phyloP scores from a whole-genome alignment of 1,140 invertebrate genomes.

The Phymastichus coffea region DNA sequence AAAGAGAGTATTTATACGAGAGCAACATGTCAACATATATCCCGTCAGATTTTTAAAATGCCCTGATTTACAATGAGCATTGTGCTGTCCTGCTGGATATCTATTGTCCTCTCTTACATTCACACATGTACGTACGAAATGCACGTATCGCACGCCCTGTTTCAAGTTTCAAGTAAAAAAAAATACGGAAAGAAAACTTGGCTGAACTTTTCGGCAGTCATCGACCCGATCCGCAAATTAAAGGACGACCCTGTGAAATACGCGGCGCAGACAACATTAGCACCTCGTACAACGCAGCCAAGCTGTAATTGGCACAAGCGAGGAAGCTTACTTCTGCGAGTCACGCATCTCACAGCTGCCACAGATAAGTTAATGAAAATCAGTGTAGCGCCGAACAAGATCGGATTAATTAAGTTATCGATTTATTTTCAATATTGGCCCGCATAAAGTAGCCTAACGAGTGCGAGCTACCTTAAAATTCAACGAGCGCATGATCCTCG shows the following conservation, averaged over 20 bases:
- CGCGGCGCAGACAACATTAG: slow-evolving; percentile 11
- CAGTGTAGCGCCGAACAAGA: slow-evolving; percentile 31
- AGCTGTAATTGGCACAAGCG: slow-evolving; percentile 18
- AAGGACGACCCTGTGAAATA: slow-evolving; percentile 3
- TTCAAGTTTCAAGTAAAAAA: no score
- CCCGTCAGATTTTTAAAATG: slow-evolving; percentile 54
- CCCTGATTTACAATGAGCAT: slow-evolving; percentile 54
- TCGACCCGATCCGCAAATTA: no score
- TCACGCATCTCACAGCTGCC: slow-evolving; percentile 41
- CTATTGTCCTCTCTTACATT: slow-evolving; percentile 43
- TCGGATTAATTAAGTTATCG: slow-evolving; percentile 51
- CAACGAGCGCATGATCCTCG: no score
- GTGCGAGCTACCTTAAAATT: no score
- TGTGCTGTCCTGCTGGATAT: slow-evolving; percentile 49
- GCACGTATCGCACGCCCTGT: no score
- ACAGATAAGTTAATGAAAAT: slow-evolving; percentile 54
- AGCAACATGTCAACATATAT: slow-evolving; percentile 50
- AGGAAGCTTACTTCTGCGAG: slow-evolving; percentile 42
- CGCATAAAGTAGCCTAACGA: slow-evolving; percentile 37
- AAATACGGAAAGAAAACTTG: no score
- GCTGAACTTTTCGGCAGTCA: no score
- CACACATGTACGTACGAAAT: slow-evolving; percentile 13
- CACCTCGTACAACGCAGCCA: no score
- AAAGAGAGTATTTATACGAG: background rate
- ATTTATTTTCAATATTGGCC: slow-evolving; percentile 50